These are phyloP conservation scores for Chitala chitala DNA, from an alignment of 2,113 vertebrate genomes.

Conservation along the genomic window DNA sequence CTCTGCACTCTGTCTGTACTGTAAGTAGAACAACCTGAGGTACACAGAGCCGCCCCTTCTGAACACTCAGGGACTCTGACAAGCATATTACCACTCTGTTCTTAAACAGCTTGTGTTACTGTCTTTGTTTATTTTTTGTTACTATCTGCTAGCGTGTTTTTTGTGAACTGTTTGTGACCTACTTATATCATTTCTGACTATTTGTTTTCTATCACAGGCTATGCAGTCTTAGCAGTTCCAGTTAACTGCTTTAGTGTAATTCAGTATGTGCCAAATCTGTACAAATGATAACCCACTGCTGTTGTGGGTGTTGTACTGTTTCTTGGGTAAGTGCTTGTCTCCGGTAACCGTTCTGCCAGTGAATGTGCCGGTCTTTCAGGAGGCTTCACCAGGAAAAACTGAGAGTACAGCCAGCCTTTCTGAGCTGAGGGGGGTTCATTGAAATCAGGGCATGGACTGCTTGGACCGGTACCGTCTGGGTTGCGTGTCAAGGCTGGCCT, in stretches of 20 bases:
- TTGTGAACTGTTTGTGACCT: background rate
- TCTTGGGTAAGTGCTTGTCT: too few species aligned
- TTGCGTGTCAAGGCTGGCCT: background rate
- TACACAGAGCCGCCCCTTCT: background rate
- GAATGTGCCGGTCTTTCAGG: background rate
- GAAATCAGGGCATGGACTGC: background rate
- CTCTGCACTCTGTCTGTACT: background rate
- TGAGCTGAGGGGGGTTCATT: background rate
- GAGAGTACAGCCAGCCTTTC: slow-evolving; percentile 5
- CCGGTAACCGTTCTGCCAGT: background rate
- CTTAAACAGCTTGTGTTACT: background rate
- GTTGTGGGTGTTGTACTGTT: too few species aligned
- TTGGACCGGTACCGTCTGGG: background rate
- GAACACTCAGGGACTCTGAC: background rate
- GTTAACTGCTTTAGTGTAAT: too few species aligned
- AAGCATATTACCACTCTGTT: background rate
- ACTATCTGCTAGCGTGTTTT: background rate
- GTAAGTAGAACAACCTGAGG: background rate
- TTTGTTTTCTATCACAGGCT: too few species aligned
- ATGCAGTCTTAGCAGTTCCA: too few species aligned
- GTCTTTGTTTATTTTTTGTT: background rate
- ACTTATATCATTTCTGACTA: too few species aligned
- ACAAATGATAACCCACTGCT: too few species aligned
- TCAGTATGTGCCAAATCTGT: too few species aligned
- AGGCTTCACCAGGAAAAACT: slow-evolving; percentile 12